These are phyloP conservation scores for Desmodus rotundus DNA, from an alignment of 2,113 vertebrate species.

Conservation along the genomic window DNA sequence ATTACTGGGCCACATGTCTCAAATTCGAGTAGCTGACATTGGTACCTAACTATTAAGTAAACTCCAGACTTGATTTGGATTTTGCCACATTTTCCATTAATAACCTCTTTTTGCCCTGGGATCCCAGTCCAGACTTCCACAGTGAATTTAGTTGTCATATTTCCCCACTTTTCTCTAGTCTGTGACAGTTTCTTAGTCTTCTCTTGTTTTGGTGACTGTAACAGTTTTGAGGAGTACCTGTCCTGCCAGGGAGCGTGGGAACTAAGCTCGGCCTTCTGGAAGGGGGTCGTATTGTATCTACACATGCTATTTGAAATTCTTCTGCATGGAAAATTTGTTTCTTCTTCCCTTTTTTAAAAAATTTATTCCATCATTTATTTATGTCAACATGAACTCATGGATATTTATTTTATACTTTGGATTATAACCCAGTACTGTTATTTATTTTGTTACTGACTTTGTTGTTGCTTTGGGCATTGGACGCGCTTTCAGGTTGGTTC, in stretches of 20 bases:
- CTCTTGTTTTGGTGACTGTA: neutral
- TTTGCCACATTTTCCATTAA: neutral
- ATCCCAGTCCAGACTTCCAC: neutral
- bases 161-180: neutral
- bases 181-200: neutral
- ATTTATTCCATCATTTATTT: neutral
- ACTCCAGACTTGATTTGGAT: neutral
- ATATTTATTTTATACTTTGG: neutral
- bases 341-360: neutral
- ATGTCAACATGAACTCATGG: neutral
- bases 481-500: neutral
- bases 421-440: neutral
- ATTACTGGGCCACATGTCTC: neutral
- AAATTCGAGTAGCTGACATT: neutral
- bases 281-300: neutral
- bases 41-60: neutral
- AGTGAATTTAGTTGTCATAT: neutral
- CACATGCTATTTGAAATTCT: neutral
- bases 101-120: too few species aligned
- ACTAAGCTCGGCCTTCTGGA: neutral
- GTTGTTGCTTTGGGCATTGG: neutral
- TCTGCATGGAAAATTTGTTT: neutral
- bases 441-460: neutral
- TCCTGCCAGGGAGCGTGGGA: neutral
- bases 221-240: neutral